These are phyloP conservation scores for Carapus acus DNA, from an alignment of 2,797 vertebrate species.

Conservation along the genomic window DNA sequence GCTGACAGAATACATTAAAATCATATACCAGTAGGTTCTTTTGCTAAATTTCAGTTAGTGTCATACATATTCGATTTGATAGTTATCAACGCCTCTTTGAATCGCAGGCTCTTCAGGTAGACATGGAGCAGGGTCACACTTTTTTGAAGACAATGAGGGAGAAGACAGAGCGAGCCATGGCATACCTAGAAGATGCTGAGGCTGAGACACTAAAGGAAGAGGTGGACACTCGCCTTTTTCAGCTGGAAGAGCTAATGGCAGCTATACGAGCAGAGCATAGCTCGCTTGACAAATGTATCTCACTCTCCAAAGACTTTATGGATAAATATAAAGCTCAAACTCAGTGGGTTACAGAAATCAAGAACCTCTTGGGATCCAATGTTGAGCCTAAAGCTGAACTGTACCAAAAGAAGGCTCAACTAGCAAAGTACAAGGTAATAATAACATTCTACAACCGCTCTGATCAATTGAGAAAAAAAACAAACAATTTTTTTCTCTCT, in stretches of 20 bases:
- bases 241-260: conserved; percentile 77
- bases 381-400: conserved; percentile 91
- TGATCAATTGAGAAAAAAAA: neutral
- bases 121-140: conserved; percentile 87
- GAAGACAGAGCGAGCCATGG: conserved; percentile 80
- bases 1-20: neutral
- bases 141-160: conserved; percentile 85
- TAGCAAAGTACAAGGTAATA: conserved; percentile 89
- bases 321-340: conserved; percentile 85
- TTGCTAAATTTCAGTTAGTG: too few species aligned
- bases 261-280: conserved; percentile 79
- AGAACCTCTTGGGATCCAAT: conserved; percentile 70
- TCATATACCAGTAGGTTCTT: too few species aligned
- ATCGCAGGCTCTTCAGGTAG: conserved; percentile 74
- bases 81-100: conserved; percentile 8
- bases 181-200: conserved; percentile 78
- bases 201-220: conserved; percentile 75
- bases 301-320: conserved; percentile 88
- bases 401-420: conserved; percentile 95
- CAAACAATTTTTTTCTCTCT: neutral
- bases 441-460: conserved; percentile 1
- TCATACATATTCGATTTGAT: neutral
- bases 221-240: conserved; percentile 65
- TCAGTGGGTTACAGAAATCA: conserved; percentile 84
- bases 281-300: conserved; percentile 82